Conservation (phyloP, 2,888 invertebrate genomes). For the Macaria notata region DNA sequence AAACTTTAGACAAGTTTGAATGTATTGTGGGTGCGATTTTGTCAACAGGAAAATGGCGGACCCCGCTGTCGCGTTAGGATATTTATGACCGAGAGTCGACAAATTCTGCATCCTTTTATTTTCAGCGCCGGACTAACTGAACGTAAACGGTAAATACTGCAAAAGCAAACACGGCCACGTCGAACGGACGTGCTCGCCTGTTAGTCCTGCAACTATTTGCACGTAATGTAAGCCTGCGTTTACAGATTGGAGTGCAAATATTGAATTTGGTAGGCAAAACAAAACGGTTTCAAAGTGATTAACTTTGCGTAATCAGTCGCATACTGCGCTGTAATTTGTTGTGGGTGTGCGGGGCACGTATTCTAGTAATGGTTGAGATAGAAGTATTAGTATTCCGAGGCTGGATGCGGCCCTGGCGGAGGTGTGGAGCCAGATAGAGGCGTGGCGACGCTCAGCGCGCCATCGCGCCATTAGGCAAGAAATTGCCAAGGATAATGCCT, state of each 20-base stretch:
- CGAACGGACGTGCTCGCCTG: conserved; percentile 31
- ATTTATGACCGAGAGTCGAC: conserved; percentile 73
- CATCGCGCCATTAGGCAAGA: conserved; percentile 40
- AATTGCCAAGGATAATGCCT: conserved; percentile 45
- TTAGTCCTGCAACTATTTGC: conserved; percentile 22
- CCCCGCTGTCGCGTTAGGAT: conserved; percentile 67
- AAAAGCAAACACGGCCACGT: conserved; percentile 52
- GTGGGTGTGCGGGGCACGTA: conserved; percentile 9
- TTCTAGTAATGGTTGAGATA: conserved; percentile 6
- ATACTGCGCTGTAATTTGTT: background rate
- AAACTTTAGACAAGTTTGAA: conserved; percentile 76
- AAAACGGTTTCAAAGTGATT: conserved; percentile 2
- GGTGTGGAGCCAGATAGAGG: conserved; percentile 35
- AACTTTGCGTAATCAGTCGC: background rate
- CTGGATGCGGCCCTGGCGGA: conserved; percentile 40
- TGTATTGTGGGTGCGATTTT: conserved; percentile 76
- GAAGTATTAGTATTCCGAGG: conserved; percentile 33
- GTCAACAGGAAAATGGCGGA: conserved; percentile 81
- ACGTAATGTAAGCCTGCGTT: conserved; percentile 32
- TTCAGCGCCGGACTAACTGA: conserved; percentile 60
- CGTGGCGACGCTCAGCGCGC: conserved; percentile 27
- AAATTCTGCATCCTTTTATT: conserved; percentile 75
- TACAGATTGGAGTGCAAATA: conserved; percentile 1
- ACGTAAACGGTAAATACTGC: conserved; percentile 61
- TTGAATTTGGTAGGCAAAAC: conserved; percentile 8